phyloP scores from a whole-genome alignment of 1,140 invertebrate species.

The Pseudomyrmex concolor region DNA sequence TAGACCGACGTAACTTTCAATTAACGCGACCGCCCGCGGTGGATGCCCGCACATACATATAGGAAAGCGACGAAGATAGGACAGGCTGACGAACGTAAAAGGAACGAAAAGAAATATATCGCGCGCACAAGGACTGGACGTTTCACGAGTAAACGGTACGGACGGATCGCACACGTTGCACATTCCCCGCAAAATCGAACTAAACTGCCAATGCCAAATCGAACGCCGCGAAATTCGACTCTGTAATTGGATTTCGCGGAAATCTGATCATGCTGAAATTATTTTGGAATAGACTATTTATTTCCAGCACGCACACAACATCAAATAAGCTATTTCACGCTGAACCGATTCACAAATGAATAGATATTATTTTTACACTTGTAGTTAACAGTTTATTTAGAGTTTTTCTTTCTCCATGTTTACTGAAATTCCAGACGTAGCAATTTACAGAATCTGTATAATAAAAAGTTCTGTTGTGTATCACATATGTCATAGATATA shows the following conservation, averaged over 20 bases:
- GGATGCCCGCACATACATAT: conserved; percentile 8
- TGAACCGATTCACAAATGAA: conserved; percentile 27
- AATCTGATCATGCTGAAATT: conserved; percentile 35
- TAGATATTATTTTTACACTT: conserved; percentile 24
- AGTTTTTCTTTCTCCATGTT: neutral
- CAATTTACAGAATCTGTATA: neutral
- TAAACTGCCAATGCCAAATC: conserved; percentile 17
- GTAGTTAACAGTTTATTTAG: conserved; percentile 2
- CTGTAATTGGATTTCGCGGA: conserved; percentile 37
- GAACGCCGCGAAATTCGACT: conserved; percentile 6
- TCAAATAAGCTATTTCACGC: conserved; percentile 29
- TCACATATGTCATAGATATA: neutral
- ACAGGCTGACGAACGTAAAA: conserved; percentile 37
- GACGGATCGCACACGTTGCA: conserved; percentile 7
- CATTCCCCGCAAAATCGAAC: conserved; percentile 7
- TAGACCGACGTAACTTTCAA: conserved; percentile 44
- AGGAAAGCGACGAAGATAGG: conserved; percentile 35
- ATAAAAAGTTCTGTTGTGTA: neutral
- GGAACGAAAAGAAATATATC: conserved; percentile 40
- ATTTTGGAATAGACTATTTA: conserved; percentile 41
- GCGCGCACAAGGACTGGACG: neutral
- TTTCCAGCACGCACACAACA: conserved; percentile 18
- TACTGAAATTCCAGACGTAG: neutral
- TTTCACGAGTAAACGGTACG: conserved; percentile 32
- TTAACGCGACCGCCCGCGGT: conserved; percentile 38